These are phyloP conservation scores for Phallusia fumigata DNA, from an alignment of 23 tunicate genomes.

Conservation along the genomic window DNA sequence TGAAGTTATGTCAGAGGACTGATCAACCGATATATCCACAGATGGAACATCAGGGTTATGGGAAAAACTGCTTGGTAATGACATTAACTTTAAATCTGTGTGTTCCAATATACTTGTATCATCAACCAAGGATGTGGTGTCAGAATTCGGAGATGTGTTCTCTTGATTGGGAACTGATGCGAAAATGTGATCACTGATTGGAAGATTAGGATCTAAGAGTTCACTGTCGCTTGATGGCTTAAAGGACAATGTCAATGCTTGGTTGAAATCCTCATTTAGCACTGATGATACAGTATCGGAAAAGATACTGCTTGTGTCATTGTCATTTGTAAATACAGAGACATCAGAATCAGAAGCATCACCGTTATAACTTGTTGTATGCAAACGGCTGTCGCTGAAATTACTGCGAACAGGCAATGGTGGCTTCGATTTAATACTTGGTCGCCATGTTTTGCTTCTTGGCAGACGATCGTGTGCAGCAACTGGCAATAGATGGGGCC, in stretches of 20 bases:
- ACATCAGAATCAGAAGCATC: slow-evolving; percentile 4
- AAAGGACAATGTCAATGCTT: background rate
- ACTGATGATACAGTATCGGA: background rate
- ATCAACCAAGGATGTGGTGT: background rate
- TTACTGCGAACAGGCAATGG: background rate
- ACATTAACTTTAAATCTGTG: background rate
- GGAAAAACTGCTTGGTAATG: background rate
- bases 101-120: background rate
- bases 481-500: slow-evolving; percentile 16
- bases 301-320: background rate
- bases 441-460: background rate
- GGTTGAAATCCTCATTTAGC: background rate
- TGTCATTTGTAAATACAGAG: background rate
- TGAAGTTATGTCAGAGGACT: slow-evolving; percentile 26
- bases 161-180: background rate
- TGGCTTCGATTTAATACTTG: background rate
- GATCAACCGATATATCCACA: no score
- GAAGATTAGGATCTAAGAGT: background rate
- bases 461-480: background rate
- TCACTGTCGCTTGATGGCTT: background rate
- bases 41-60: background rate
- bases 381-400: background rate
- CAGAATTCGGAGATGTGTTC: background rate
- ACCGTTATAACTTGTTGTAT: background rate
- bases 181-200: background rate